Evolutionary conservation across 2,113 vertebrate species (phyloP), one percentile per base, ranked within the genome.

Genomic region (Pipa parva): DNA sequence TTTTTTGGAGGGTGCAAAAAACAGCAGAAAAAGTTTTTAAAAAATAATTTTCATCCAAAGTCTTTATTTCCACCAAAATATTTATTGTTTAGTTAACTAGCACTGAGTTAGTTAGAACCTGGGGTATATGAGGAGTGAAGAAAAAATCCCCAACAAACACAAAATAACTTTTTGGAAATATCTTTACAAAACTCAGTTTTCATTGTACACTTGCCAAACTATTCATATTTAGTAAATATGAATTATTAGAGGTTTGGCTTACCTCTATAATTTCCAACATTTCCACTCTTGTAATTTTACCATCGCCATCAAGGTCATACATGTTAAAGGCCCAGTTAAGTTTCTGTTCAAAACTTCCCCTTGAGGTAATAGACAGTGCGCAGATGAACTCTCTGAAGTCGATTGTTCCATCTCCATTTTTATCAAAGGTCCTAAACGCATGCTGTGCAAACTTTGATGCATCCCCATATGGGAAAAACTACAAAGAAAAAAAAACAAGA

Each of bases 301-400:
- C 97, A 1, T 99, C 97, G 3, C 97, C 97, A 8, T 99, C 95
- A 81, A 99, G 81, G 81, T 99, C 97, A 0, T 99, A 99, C 97
- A 99, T 99, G 82, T 99, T 99, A 84, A 99, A 99, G 75, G 97
- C 97, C 97, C 97, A 99, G 82, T 99, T 99, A 62, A 99, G 91
- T 77, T 99, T 99, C 85, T 99, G 97, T 87, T 99, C 97, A 25
- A 99, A 99, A 76, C 94, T 99, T 72, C 97, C 97, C 58, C 97
- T 82, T 28, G 97, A 99, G 68, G 97, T 99, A 85, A 99, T 98
- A 82, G 95, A 97, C 74, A 99, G 80, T 0, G 97, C 97, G 0
- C 97, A 99, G 84, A 99, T 99, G 82, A 99, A 98, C 92, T 98
- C 97, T 86, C 97, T 92, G 89, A 99, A 98, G 87, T 99, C 97